Conservation (phyloP, 2,888 invertebrate genomes). For the Caenorhabditis afra region DNA sequence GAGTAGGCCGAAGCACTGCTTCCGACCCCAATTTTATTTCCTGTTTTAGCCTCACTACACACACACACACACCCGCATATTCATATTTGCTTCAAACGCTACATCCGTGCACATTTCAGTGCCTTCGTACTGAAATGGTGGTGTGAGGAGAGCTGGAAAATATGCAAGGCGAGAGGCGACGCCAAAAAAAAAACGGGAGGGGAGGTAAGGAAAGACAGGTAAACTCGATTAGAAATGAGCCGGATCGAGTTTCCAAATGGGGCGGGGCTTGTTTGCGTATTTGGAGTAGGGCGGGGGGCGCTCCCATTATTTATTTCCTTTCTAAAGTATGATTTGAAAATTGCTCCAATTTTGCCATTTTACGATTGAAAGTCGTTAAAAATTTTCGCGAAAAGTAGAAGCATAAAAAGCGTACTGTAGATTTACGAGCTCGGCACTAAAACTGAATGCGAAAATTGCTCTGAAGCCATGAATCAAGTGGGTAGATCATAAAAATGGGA, state of each 20-base stretch:
- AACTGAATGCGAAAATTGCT: no score
- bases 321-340: conserved; percentile 5
- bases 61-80: conserved; percentile 19
- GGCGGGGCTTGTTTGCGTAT: not conserved
- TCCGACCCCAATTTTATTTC: conserved; percentile 44
- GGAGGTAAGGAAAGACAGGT: conserved; percentile 12
- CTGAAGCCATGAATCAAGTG: no score
- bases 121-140: conserved; percentile 8
- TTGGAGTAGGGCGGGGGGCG: not conserved
- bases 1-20: conserved; percentile 15
- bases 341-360: not conserved
- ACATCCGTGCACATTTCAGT: conserved; percentile 25
- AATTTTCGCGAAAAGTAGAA: not conserved
- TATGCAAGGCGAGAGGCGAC: not conserved
- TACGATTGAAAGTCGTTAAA: not conserved
- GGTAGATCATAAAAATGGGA: no score
- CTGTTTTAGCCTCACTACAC: conserved; percentile 47
- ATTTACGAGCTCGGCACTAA: not conserved
- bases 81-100: conserved; percentile 35
- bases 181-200: not conserved
- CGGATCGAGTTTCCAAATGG: conserved; percentile 26
- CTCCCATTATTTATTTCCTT: not conserved
- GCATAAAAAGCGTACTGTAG: not conserved
- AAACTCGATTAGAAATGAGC: conserved; percentile 24
- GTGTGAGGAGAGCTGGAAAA: not conserved